Conservation (phyloP, 2,797 vertebrate species). For the Amazonetta brasiliensis region DNA sequence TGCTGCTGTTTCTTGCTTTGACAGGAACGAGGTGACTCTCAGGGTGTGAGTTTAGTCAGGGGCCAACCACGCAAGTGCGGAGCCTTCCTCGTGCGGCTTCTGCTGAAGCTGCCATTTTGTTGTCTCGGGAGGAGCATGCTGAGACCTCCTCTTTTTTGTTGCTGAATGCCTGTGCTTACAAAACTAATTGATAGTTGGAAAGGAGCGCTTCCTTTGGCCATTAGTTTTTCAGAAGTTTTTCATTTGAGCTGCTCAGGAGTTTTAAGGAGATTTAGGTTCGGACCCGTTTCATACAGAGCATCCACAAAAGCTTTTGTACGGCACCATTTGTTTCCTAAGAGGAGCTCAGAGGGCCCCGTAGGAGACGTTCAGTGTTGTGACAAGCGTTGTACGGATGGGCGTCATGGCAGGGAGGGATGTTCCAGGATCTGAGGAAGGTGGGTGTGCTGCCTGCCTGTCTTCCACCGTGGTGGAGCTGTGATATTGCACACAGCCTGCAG, state of each 20-base stretch:
- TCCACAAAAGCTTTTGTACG: not conserved
- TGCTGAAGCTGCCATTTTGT: slow-evolving; percentile 34
- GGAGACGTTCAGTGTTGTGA: not conserved
- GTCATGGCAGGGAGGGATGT: not conserved
- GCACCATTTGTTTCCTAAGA: not conserved
- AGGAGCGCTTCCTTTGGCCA: not conserved
- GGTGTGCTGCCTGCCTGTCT: not conserved
- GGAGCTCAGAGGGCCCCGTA: not conserved
- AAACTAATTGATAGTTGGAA: not conserved
- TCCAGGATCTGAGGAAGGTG: not conserved
- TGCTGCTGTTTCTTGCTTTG: slow-evolving; percentile 38
- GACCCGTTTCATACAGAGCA: not conserved
- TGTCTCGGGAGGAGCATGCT: not conserved
- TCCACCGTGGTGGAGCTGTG: not conserved
- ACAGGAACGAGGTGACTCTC: not conserved
- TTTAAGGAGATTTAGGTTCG: not conserved
- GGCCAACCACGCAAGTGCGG: not conserved
- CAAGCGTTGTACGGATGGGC: not conserved
- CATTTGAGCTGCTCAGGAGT: not conserved
- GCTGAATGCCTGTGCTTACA: not conserved
- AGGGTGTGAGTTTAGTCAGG: not conserved
- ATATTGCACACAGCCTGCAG: not conserved
- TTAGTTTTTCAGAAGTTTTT: not conserved
- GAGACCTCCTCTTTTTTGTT: not conserved
- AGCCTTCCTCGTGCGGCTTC: not conserved